Base-by-base conservation (phyloP, 1,140 invertebrate genomes). In the Amyelois transitella region DNA sequence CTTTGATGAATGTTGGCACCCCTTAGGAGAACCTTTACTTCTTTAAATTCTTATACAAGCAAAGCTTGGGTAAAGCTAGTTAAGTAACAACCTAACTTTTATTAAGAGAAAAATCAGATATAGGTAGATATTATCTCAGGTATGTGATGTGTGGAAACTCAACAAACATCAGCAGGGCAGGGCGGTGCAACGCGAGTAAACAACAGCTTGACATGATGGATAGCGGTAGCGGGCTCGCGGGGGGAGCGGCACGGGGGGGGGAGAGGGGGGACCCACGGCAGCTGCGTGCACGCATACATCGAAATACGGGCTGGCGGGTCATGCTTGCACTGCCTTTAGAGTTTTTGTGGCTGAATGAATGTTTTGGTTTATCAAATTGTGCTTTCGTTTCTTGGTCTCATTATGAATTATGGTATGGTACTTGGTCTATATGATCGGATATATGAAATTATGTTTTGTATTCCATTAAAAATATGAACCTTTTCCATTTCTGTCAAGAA, bases 221-320 rank as follows among this genome's bases (percentile, higher is more conserved):
- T 25, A 12, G 18, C 24, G 20, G 10, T 3, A 6, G 59, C 24
- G 58, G 43, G 56, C 49, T 32, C 7, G 38, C 28, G 25, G 54
- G 44, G 51, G 52, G 58, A 53, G 68, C 51, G 24, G 50, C 6
- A 55, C 51, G 32, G 48, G 50, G 50, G 18, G 56, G 24, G 19
- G 54, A 28, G 44, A 4, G 12, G 22, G 19, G 38, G 43, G 44
- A 18, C 38, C 48, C 18, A 20, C 18, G 58, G 57, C 63, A 60
- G 60, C 60, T 62, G 58, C 58, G 58, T 60, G 53, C 43, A 56
- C 60, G 58, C 62, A 64, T 57, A 58, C 53, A 38, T 14, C 17
- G 2, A 28, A 5, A 28, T 14, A 18, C 32, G 7, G 12, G 12
- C 7, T 28, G n/a, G 12, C 25, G 25, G 25, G 22, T 6, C 25